Percentiles rank a stretch among this genome's conserved stretches.
These are phyloP conservation scores for Eumaeus atala DNA, from an alignment of 1,140 invertebrate species.

Conservation along the genomic window DNA sequence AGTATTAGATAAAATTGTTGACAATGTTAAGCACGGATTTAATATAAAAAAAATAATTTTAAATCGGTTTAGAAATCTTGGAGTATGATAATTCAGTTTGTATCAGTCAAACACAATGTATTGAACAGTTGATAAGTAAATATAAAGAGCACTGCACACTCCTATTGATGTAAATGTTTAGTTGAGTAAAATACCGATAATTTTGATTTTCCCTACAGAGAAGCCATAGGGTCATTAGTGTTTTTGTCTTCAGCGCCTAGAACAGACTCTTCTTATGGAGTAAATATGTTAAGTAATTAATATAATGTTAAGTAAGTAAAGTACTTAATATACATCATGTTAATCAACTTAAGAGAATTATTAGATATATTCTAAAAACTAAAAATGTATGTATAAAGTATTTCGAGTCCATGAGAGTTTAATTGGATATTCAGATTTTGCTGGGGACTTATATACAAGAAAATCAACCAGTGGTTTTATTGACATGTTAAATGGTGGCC, in stretches of 20 bases:
- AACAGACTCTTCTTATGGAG: constrained; percentile 29
- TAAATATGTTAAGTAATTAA: constrained; percentile 30
- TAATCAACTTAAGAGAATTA: constrained; percentile 44
- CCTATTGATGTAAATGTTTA: constrained; percentile 17
- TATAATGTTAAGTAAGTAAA: constrained; percentile 54
- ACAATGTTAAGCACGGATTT: constrained; percentile 27
- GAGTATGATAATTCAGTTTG: constrained; percentile 13
- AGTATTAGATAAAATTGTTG: constrained; percentile 18
- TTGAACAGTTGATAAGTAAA: constrained; percentile 14
- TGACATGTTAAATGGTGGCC: constrained; percentile 29
- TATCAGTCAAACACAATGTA: constrained; percentile 16
- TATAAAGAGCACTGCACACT: constrained; percentile 15
- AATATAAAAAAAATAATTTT: constrained; percentile 28
- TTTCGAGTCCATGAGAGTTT: constrained; percentile 16
- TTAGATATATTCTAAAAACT: constrained; percentile 56
- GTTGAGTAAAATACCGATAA: constrained; percentile 11
- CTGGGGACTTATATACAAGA: constrained; percentile 33
- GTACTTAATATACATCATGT: constrained; percentile 41
- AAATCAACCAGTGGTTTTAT: constrained; percentile 42
- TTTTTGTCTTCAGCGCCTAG: constrained; percentile 50
- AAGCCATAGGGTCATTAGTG: constrained; percentile 55
- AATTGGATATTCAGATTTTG: constrained; percentile 42
- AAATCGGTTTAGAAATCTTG: constrained; percentile 23
- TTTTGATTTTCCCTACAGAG: constrained; percentile 31
- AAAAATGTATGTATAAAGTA: constrained; percentile 30